Conservation (phyloP, 2,888 invertebrate genomes). For the Sympetrum striolatum region DNA sequence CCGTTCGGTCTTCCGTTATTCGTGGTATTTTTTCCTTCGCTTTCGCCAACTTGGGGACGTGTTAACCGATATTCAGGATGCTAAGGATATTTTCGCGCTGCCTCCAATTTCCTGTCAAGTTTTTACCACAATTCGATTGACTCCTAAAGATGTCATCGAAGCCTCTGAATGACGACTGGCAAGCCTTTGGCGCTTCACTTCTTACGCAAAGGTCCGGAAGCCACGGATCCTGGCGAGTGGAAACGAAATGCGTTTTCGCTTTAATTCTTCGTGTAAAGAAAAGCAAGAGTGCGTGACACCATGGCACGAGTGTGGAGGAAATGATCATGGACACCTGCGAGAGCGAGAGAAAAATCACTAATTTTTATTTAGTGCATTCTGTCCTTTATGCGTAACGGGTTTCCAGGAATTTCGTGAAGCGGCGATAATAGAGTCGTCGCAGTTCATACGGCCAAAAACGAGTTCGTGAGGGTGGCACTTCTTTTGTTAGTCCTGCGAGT, state of each 20-base stretch:
- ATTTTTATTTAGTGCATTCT: neutral
- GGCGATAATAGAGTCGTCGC: neutral
- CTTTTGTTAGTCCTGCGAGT: neutral
- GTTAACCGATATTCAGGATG: neutral
- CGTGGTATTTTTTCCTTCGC: neutral
- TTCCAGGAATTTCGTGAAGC: neutral
- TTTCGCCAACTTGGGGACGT: neutral
- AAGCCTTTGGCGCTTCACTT: no score
- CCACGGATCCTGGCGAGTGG: no score
- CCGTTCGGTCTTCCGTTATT: neutral
- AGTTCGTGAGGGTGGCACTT: neutral
- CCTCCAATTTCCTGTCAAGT: neutral
- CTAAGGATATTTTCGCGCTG: neutral
- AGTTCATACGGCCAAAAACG: neutral
- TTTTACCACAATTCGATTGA: no score
- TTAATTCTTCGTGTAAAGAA: no score
- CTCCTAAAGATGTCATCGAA: no score
- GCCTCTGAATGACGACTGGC: no score
- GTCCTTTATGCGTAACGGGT: neutral
- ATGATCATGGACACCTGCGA: neutral
- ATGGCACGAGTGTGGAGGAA: neutral
- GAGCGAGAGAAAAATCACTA: neutral
- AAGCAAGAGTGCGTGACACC: neutral
- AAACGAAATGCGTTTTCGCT: no score
- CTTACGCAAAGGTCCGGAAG: no score